Evolutionary conservation across 2,797 vertebrate species (phyloP).

Genomic region (Gymnothorax javanicus): DNA sequence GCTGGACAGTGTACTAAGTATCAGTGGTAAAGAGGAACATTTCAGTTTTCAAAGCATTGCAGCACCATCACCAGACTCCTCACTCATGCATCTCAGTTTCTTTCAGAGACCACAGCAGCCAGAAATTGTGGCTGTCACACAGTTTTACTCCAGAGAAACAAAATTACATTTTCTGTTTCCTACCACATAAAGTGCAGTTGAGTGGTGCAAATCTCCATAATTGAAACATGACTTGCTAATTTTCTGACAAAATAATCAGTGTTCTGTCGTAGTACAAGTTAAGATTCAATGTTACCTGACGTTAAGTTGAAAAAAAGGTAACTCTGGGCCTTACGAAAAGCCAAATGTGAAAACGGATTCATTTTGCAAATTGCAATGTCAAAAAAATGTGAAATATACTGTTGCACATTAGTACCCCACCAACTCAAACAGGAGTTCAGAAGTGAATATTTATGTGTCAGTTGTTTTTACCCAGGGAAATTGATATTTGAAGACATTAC

Average conservation of each 20-base stretch:
- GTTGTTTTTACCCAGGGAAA: neutral
- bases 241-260: neutral
- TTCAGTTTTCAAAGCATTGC: neutral
- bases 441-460: neutral
- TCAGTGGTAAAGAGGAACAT: too few species aligned
- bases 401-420: neutral
- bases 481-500: neutral
- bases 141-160: conserved; percentile 1
- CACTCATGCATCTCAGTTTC: neutral
- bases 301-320: neutral
- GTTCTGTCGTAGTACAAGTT: neutral
- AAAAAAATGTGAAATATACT: neutral
- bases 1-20: too few species aligned
- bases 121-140: neutral
- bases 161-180: neutral
- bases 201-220: neutral
- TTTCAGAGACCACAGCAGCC: neutral
- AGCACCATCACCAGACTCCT: neutral
- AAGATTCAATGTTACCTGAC: neutral
- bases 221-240: neutral
- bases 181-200: neutral
- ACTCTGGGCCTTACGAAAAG: neutral
- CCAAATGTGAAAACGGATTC: neutral
- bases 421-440: neutral
- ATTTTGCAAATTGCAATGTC: neutral